Percentiles rank a stretch among this genome's conserved stretches.
These are phyloP conservation scores for Drosophila truncata DNA, from an alignment of 1,140 invertebrate species.

Conservation along the genomic window DNA sequence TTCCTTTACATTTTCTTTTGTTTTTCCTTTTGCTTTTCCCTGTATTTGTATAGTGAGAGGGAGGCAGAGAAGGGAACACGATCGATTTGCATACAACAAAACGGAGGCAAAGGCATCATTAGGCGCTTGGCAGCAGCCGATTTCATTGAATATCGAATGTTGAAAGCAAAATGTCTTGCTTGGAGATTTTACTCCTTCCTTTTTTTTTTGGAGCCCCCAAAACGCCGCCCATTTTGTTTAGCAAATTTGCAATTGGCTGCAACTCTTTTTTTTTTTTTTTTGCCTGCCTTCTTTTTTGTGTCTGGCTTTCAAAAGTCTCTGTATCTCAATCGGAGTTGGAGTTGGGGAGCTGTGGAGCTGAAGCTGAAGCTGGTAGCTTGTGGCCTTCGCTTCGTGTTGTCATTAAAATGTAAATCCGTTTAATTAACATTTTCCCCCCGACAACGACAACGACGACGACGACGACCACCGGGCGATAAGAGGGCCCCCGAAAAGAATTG, in stretches of 20 bases:
- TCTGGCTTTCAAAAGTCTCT: conserved; percentile 16
- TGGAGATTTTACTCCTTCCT: background rate
- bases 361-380: conserved; percentile 8
- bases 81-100: conserved; percentile 59
- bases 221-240: conserved; percentile 79
- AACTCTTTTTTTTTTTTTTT: conserved; percentile 45
- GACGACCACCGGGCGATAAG: conserved; percentile 71
- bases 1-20: conserved; percentile 1
- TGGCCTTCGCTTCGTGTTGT: conserved; percentile 72
- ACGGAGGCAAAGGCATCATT: conserved; percentile 44
- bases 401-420: conserved; percentile 83
- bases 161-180: conserved; percentile 11
- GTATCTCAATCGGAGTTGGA: conserved; percentile 64
- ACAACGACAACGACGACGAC: conserved; percentile 17
- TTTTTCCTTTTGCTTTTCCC: background rate
- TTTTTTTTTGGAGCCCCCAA: conserved; percentile 16
- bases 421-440: conserved; percentile 74
- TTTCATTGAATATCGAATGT: conserved; percentile 49
- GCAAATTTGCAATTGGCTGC: conserved; percentile 80
- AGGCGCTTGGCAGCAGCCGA: conserved; percentile 18
- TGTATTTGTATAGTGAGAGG: background rate
- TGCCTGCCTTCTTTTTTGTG: conserved; percentile 1
- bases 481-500: conserved; percentile 55
- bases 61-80: conserved; percentile 6
- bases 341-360: background rate